A percentile compares a stretch with the other conserved stretches of the same genome.
Evolutionary conservation across 2,113 vertebrate genomes (phyloP).

Genomic region (Sterrhoptilus dennistouni): DNA sequence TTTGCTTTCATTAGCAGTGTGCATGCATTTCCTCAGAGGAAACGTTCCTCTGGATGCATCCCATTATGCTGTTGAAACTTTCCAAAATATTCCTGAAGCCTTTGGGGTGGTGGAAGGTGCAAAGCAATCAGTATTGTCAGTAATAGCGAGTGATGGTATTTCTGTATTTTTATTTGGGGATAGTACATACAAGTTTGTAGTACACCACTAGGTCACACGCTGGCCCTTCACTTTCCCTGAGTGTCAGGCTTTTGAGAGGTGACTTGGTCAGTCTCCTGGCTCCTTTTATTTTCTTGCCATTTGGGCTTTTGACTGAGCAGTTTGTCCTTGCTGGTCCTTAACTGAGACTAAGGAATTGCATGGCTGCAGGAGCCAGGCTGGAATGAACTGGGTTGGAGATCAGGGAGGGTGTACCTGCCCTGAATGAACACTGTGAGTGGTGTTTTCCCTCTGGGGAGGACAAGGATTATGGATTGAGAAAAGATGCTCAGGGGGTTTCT

Average conservation of each 20-base stretch:
- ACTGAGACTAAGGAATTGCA: neutral
- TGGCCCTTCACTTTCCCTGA: neutral
- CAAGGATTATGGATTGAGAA: too few relatives aligned
- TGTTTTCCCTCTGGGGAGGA: neutral
- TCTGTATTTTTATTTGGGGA: neutral
- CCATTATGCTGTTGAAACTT: neutral
- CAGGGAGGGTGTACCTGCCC: neutral
- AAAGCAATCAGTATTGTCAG: neutral
- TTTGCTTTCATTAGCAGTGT: neutral
- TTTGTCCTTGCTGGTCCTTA: neutral
- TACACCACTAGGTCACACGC: neutral
- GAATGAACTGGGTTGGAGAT: neutral
- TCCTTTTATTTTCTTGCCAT: neutral
- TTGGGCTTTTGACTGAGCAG: neutral
- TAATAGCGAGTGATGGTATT: neutral
- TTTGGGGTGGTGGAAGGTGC: neutral
- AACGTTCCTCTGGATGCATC: neutral
- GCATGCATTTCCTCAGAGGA: neutral
- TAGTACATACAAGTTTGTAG: neutral
- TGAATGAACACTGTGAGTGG: fast-evolving
- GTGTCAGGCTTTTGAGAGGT: neutral
- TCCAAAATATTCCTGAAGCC: neutral
- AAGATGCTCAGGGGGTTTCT: fast-evolving
- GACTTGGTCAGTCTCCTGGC: neutral
- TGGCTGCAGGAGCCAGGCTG: neutral